These are phyloP conservation scores for Caenorhabditis angaria DNA, from an alignment of 2,888 invertebrate genomes.

Conservation along the genomic window DNA sequence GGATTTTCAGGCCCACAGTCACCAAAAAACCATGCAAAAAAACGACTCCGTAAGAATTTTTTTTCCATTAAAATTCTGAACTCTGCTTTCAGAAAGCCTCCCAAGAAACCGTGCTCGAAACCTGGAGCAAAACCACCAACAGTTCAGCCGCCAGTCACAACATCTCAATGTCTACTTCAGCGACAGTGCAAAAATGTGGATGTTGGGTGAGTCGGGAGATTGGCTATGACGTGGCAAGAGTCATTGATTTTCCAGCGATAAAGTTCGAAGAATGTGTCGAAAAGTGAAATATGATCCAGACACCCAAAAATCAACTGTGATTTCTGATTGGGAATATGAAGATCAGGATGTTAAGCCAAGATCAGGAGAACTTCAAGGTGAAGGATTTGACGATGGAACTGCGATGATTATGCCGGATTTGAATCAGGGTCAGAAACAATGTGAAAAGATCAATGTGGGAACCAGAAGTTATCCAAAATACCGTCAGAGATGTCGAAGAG, in stretches of 20 bases:
- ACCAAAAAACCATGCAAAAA: not conserved
- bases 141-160: too few relatives aligned
- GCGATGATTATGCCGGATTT: not conserved
- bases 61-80: too few relatives aligned
- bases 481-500: not conserved
- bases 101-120: too few relatives aligned
- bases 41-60: not conserved
- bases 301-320: not conserved
- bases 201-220: not conserved
- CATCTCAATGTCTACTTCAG: too few relatives aligned
- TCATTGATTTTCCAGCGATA: too few relatives aligned
- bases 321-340: not conserved
- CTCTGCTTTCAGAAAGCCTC: too few relatives aligned
- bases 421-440: not conserved
- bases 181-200: not conserved
- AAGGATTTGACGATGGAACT: too few relatives aligned
- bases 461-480: not conserved
- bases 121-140: too few relatives aligned
- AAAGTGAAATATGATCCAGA: not conserved
- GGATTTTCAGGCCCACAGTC: too few relatives aligned
- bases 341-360: not conserved
- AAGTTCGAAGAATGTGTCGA: not conserved
- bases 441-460: not conserved
- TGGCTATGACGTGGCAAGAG: too few relatives aligned
- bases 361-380: too few relatives aligned